Conservation (phyloP, 2,888 invertebrate genomes). For the Tyria jacobaeae region DNA sequence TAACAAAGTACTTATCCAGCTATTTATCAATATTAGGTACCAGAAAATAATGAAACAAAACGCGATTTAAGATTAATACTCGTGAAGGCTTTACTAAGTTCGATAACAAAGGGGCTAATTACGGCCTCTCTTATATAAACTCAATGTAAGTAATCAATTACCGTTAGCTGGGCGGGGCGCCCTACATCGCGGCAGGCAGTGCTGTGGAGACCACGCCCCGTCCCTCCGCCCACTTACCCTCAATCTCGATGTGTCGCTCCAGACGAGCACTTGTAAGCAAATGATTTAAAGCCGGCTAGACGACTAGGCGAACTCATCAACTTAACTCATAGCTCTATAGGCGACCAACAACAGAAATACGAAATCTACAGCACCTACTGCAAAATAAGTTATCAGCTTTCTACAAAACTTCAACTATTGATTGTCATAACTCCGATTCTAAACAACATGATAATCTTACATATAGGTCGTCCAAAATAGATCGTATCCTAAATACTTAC, state of each 20-base stretch:
- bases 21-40: not conserved
- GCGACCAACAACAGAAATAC: no score
- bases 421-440: no score
- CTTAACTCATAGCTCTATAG: no score
- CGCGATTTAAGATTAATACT: not conserved
- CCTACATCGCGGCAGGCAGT: slow-evolving; percentile 41
- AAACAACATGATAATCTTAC: no score
- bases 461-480: no score
- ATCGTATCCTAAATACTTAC: no score
- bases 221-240: slow-evolving; percentile 42
- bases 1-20: no score
- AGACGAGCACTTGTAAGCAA: slow-evolving; percentile 30
- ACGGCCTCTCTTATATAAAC: slow-evolving; percentile 27
- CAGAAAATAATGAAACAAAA: not conserved
- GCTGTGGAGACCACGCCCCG: slow-evolving; percentile 34
- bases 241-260: slow-evolving; percentile 40
- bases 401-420: no score
- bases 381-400: no score
- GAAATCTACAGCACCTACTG: no score
- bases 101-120: slow-evolving; percentile 25
- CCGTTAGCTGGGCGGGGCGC: slow-evolving; percentile 35
- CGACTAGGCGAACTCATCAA: not conserved
- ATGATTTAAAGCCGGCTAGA: not conserved
- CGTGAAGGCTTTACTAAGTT: slow-evolving; percentile 9
- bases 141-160: slow-evolving; percentile 50